phyloP scores from a whole-genome alignment of 2,888 invertebrate species.

The Trichogramma dendrolimi region DNA sequence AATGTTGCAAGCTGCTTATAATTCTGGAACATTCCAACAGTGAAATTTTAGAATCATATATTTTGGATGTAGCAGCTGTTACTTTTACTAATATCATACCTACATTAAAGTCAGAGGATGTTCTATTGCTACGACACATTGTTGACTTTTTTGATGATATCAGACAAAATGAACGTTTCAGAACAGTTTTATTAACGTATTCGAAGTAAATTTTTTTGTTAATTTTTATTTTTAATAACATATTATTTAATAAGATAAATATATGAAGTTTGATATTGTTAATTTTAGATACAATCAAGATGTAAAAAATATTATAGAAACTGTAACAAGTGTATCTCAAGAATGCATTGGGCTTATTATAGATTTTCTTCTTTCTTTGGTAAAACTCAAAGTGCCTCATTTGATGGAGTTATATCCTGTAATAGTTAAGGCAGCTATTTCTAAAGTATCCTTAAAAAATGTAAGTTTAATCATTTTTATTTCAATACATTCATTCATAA shows the following conservation, averaged over 20 bases:
- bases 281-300: conserved; percentile 46
- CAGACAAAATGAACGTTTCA: conserved; percentile 46
- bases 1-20: conserved; percentile 57
- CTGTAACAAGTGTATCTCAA: conserved; percentile 43
- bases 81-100: conserved; percentile 55
- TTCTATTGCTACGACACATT: conserved; percentile 54
- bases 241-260: conserved; percentile 25
- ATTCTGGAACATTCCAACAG: conserved; percentile 56
- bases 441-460: conserved; percentile 54
- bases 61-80: conserved; percentile 53
- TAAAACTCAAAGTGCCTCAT: conserved; percentile 51
- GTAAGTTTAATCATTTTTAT: conserved; percentile 29
- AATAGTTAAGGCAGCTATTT: conserved; percentile 52
- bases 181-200: conserved; percentile 43
- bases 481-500: conserved; percentile 13
- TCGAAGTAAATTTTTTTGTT: conserved; percentile 35
- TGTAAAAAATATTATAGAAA: conserved; percentile 48
- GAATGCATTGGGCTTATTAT: conserved; percentile 55
- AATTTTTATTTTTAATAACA: conserved; percentile 20
- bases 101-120: conserved; percentile 52
- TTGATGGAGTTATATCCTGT: conserved; percentile 49
- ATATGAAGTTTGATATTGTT: conserved; percentile 22
- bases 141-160: conserved; percentile 58
- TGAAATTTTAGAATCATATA: conserved; percentile 53
- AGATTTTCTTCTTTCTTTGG: conserved; percentile 54